These are phyloP conservation scores for Drosophila suboccidentalis DNA, from an alignment of 2,888 invertebrate genomes.

Conservation along the genomic window DNA sequence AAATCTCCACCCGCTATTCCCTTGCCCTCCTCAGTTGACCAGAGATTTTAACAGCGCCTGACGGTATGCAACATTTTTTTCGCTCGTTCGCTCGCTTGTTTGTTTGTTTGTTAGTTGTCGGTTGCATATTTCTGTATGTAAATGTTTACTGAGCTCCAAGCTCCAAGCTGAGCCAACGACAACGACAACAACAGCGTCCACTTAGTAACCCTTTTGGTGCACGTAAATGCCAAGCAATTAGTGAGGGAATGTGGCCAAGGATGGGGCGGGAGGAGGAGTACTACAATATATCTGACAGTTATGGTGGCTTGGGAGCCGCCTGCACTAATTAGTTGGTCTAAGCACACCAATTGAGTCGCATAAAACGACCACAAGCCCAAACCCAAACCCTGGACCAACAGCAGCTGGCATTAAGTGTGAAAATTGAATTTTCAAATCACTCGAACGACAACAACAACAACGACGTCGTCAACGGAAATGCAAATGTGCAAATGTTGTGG, in stretches of 20 bases:
- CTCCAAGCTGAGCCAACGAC: constrained; percentile 13
- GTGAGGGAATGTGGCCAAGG: constrained; percentile 36
- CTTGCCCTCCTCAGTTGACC: background rate
- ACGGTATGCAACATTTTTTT: constrained; percentile 63
- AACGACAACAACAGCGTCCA: constrained; percentile 38
- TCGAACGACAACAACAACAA: constrained; percentile 51
- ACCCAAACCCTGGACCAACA: constrained; percentile 27
- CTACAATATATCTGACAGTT: constrained; percentile 33
- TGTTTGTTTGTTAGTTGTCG: constrained; percentile 60
- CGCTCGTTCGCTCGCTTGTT: constrained; percentile 16
- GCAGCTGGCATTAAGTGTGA: constrained; percentile 78
- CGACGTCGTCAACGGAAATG: constrained; percentile 59
- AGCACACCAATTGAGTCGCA: constrained; percentile 71
- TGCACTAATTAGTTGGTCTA: constrained; percentile 74
- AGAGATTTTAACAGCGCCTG: constrained; percentile 47
- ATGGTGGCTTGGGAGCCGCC: constrained; percentile 51
- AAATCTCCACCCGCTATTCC: background rate
- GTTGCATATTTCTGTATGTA: constrained; percentile 76
- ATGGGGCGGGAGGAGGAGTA: background rate
- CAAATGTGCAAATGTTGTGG: constrained; percentile 74
- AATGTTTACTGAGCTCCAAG: constrained; percentile 68
- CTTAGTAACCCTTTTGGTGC: constrained; percentile 62
- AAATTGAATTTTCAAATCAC: constrained; percentile 80
- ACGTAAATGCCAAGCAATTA: constrained; percentile 77
- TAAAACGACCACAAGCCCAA: constrained; percentile 37